These are phyloP conservation scores for Nesospiza acunhae DNA, from an alignment of 2,113 vertebrate species.

Conservation along the genomic window DNA sequence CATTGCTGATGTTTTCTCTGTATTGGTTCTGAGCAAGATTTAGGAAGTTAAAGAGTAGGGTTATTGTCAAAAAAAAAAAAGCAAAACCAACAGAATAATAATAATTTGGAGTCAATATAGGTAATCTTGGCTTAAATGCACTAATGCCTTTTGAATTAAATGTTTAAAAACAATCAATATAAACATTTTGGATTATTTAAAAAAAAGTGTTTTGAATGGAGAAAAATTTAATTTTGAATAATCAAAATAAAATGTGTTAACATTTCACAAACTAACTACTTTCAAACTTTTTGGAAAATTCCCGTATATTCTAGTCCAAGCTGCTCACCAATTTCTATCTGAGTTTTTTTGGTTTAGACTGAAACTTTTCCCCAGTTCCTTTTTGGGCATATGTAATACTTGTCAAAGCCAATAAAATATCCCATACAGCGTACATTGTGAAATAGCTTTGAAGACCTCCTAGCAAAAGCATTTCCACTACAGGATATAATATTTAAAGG, in stretches of 20 bases:
- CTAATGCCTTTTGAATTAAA: neutral
- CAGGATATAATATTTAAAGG: neutral
- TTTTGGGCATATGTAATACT: neutral
- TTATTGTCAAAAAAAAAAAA: neutral
- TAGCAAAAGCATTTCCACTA: neutral
- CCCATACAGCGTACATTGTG: accelerated
- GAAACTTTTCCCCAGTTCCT: neutral
- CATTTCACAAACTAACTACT: neutral
- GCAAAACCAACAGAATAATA: neutral
- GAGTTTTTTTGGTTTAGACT: neutral
- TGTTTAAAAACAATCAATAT: neutral
- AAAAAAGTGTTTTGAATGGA: neutral
- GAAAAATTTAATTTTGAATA: neutral
- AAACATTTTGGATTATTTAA: neutral
- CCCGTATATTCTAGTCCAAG: neutral
- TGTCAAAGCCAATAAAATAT: neutral
- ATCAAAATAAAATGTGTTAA: neutral
- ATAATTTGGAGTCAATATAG: neutral
- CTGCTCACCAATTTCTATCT: neutral
- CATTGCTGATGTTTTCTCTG: neutral
- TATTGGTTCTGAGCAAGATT: neutral
- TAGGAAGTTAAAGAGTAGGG: neutral
- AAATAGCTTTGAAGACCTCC: neutral
- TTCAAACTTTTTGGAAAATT: neutral
- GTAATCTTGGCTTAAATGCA: neutral